Base-by-base conservation (phyloP, 2,888 invertebrate species). In the Plagodis pulveraria region DNA sequence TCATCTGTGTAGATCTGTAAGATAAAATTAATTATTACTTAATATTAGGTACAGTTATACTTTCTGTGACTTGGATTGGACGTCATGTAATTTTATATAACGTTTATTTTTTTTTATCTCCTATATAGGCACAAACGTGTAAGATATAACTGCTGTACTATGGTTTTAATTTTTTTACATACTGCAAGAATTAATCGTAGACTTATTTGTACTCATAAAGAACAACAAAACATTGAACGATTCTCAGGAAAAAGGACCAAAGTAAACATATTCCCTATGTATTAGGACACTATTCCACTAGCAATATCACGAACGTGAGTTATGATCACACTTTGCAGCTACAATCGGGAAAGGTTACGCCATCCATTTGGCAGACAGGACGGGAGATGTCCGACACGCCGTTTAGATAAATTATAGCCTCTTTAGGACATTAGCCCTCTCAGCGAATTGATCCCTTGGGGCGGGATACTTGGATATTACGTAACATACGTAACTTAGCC, bases 1-100 rank as follows among this genome's bases (percentile, higher is more conserved):
- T 98, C 98, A 82, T 99, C 99, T 0, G 98, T 96, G 86, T 99
- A 99, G 65, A 96, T 96, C 98, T 98, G 94, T 58, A 90, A 91
- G 69, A 78, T 66, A 72, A 45, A 64, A 56, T 47, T 65, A 58
- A 5, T 38, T 38, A 38, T 38, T 8, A 40, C 10, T n/a, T n/a
- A n/a, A n/a, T n/a, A n/a, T n/a, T n/a, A n/a, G n/a, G n/a, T n/a
- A n/a, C 10, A 8, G n/a, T n/a, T 22, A 22, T 1, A 22, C 22
- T 4, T 22, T 1, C 4, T 22, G 22, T 22, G 22, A 2, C 22
- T 22, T 22, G 4, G 22, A 22, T 22, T 2, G 22, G 22, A 22
- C 22, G 22, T 22, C 22, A 22, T 22, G 22, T n/a, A 4, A 1
- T 22, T 22, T 22, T 2, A 22, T 22, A 22, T 22, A 2, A 22